Evolutionary conservation across 2,888 invertebrate species (phyloP).

Genomic region (Ariolimax columbianus): DNA sequence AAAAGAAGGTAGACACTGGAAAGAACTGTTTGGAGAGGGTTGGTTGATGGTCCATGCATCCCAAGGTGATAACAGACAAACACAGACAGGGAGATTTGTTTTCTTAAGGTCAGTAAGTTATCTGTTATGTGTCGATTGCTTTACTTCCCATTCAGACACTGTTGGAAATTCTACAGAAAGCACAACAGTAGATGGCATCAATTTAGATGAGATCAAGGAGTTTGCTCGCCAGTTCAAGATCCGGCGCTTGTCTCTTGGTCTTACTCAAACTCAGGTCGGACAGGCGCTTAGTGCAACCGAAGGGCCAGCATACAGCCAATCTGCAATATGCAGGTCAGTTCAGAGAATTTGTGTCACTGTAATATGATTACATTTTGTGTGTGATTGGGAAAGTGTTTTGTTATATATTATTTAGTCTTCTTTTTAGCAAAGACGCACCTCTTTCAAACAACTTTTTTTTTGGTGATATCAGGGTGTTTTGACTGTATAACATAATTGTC

Average conservation of each 20-base stretch:
- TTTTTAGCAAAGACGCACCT: too few relatives aligned
- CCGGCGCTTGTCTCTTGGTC: slow-evolving; percentile 92
- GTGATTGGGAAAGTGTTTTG: background rate
- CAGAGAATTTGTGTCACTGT: background rate
- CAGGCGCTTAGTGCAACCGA: slow-evolving; percentile 97
- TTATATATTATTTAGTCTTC: too few relatives aligned
- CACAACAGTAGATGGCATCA: slow-evolving; percentile 96
- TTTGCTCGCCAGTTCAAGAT: slow-evolving; percentile 98
- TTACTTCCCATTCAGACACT: slow-evolving; percentile 74
- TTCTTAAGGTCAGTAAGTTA: too few relatives aligned
- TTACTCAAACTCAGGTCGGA: slow-evolving; percentile 92
- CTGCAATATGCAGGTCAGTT: slow-evolving; percentile 96
- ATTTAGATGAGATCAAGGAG: slow-evolving; percentile 98
- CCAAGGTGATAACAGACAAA: too few relatives aligned
- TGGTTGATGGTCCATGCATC: too few relatives aligned
- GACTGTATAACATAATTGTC: too few relatives aligned
- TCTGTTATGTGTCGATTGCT: too few relatives aligned
- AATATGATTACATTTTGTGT: background rate
- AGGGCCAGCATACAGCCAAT: slow-evolving; percentile 98
- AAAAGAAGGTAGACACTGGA: too few relatives aligned
- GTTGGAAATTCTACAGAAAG: slow-evolving; percentile 94
- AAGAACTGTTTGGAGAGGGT: too few relatives aligned
- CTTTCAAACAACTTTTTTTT: too few relatives aligned
- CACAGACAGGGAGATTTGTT: too few relatives aligned
- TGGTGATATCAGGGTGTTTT: too few relatives aligned